Evolutionary conservation across 2,888 invertebrate genomes (phyloP).

Genomic region (Sinohyriopsis cumingii): DNA sequence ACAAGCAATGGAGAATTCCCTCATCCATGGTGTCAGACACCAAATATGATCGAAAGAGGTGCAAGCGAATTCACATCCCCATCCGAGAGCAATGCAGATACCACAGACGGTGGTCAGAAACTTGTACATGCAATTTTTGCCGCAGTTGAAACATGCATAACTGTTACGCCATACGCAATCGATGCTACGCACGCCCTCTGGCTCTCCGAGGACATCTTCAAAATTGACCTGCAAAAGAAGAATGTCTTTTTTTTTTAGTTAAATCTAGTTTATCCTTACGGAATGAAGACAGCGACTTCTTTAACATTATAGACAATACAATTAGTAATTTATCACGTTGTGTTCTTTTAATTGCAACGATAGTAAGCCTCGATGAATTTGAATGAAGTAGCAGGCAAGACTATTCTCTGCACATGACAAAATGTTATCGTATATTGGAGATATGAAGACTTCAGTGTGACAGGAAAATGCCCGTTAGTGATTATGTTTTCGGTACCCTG

Average conservation of each 20-base stretch:
- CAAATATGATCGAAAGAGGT: constrained; percentile 81
- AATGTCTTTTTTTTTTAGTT: not conserved
- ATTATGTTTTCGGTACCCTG: too few relatives aligned
- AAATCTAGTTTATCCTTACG: too few relatives aligned
- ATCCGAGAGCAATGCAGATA: constrained; percentile 79
- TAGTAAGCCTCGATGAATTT: too few relatives aligned
- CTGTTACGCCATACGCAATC: constrained; percentile 83
- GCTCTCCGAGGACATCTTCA: constrained; percentile 60
- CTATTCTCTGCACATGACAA: too few relatives aligned
- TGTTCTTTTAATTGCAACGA: too few relatives aligned
- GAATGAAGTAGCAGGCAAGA: too few relatives aligned
- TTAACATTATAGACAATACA: too few relatives aligned
- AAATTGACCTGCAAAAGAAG: constrained; percentile 40
- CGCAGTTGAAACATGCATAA: constrained; percentile 77
- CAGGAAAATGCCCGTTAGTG: too few relatives aligned
- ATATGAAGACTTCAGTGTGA: too few relatives aligned
- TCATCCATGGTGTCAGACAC: constrained; percentile 81
- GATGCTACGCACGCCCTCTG: constrained; percentile 66
- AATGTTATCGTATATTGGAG: too few relatives aligned
- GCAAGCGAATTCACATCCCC: constrained; percentile 71
- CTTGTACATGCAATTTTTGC: constrained; percentile 81
- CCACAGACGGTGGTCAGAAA: constrained; percentile 79
- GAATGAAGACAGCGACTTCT: too few relatives aligned
- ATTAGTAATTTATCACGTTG: too few relatives aligned
- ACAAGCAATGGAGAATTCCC: constrained; percentile 79